Evolutionary conservation across 2,888 invertebrate species (phyloP).

Genomic region (Nysson spinosus): DNA sequence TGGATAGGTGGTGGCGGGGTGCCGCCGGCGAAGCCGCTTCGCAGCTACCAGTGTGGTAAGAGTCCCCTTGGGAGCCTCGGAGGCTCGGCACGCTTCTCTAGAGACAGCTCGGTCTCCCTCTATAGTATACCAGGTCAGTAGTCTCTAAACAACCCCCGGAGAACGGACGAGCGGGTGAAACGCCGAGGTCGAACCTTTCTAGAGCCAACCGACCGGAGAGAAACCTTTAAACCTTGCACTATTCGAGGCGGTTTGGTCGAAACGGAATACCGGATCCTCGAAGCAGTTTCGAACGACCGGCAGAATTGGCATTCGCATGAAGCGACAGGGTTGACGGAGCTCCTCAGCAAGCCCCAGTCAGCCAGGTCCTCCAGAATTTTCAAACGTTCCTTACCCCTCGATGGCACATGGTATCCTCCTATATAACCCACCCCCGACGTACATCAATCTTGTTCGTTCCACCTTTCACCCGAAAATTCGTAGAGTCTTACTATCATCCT

Average conservation of each 20-base stretch:
- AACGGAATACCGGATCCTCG: not conserved
- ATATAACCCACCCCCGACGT: constrained; percentile 3
- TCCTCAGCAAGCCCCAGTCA: too few species aligned
- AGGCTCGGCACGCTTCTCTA: constrained; percentile 75
- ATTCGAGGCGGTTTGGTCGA: constrained; percentile 36
- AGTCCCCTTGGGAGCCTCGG: constrained; percentile 77
- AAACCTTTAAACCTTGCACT: not conserved
- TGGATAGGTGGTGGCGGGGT: constrained; percentile 75
- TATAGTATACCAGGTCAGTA: constrained; percentile 81
- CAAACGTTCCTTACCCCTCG: too few species aligned
- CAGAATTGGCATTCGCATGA: constrained; percentile 1
- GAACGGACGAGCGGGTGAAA: constrained; percentile 18
- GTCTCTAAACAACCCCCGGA: constrained; percentile 46
- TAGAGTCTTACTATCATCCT: too few species aligned
- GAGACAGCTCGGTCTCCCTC: constrained; percentile 78
- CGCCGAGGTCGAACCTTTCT: not conserved
- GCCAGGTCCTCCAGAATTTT: too few species aligned
- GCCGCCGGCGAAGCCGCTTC: constrained; percentile 82
- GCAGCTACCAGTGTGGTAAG: constrained; percentile 79
- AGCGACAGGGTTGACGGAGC: too few species aligned
- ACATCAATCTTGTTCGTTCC: constrained; percentile 6
- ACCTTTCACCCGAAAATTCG: constrained; percentile 4
- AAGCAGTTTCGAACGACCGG: not conserved
- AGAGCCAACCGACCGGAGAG: too few species aligned
- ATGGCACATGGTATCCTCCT: constrained; percentile 2